A percentile compares a stretch with the other conserved stretches of the same genome.
Conservation (phyloP, 2,888 invertebrate species). For the Nomada lathburiana region DNA sequence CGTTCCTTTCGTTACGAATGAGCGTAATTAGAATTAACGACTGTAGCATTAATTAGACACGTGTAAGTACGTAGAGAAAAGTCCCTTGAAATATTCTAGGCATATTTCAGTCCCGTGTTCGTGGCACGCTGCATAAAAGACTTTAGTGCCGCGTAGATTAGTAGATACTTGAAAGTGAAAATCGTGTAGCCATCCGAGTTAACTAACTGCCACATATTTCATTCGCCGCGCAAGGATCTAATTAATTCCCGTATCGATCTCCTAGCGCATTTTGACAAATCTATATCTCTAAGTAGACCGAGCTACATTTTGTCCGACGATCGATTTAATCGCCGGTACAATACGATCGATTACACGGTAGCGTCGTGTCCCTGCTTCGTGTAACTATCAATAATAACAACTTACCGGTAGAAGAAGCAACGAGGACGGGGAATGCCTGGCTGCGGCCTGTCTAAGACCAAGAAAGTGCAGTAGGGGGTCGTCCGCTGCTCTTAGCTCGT, state of each 20-base stretch:
- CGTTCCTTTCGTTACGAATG: constrained; percentile 24
- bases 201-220: constrained; percentile 18
- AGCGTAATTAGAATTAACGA: constrained; percentile 56
- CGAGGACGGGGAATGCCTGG: constrained; percentile 87
- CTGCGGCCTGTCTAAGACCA: constrained; percentile 88
- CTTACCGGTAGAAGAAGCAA: constrained; percentile 90
- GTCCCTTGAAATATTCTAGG: constrained; percentile 20
- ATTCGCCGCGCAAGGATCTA: not conserved
- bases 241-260: constrained; percentile 21
- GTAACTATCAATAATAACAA: constrained; percentile 71
- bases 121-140: not conserved
- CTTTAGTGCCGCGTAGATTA: constrained; percentile 1
- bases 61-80: constrained; percentile 13
- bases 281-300: not conserved
- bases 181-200: constrained; percentile 16
- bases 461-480: constrained; percentile 89
- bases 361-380: constrained; percentile 21
- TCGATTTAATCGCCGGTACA: constrained; percentile 42
- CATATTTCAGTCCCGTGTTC: not conserved
- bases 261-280: not conserved
- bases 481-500: constrained; percentile 87
- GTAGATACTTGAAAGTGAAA: constrained; percentile 24
- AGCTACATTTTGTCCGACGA: not conserved
- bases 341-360: constrained; percentile 42
- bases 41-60: constrained; percentile 52